A percentile compares a stretch with the other conserved stretches of the same genome.
phyloP scores from a whole-genome alignment of 1,140 invertebrate genomes.

The Papilio polytes region DNA sequence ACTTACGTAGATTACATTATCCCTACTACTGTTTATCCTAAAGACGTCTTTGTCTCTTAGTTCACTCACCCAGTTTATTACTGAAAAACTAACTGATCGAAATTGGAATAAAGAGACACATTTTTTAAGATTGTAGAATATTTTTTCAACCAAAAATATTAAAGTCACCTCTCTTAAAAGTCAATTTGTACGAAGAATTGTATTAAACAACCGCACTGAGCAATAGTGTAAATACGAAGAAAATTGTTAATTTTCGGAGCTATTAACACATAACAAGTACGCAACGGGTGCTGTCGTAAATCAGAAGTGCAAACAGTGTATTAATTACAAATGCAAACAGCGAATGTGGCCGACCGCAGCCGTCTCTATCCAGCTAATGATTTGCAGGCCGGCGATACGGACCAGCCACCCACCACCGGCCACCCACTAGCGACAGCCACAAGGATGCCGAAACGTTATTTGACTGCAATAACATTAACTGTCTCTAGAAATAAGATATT shows the following conservation, averaged over 20 bases:
- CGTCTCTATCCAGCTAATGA: slow-evolving; percentile 81
- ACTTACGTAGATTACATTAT: not conserved
- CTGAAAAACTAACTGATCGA: not conserved
- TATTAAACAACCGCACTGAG: not conserved
- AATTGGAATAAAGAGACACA: not conserved
- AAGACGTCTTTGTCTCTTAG: too few species aligned
- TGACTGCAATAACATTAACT: slow-evolving; percentile 17
- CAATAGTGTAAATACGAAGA: not conserved
- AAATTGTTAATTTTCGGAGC: slow-evolving; percentile 72
- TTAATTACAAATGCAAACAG: slow-evolving; percentile 84
- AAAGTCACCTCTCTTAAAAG: too few species aligned
- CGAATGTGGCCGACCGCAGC: slow-evolving; percentile 77
- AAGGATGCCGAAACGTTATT: slow-evolving; percentile 41
- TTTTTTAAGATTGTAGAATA: too few species aligned
- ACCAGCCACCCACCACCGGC: slow-evolving; percentile 44
- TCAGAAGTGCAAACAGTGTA: slow-evolving; percentile 82
- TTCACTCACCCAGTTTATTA: too few species aligned
- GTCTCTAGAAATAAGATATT: not conserved
- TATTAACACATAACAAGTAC: slow-evolving; percentile 79
- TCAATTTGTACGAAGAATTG: too few species aligned
- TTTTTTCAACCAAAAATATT: too few species aligned
- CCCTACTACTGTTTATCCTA: not conserved
- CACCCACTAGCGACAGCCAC: slow-evolving; percentile 37
- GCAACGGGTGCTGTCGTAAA: slow-evolving; percentile 76
- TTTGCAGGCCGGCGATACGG: slow-evolving; percentile 71